These are phyloP conservation scores for Semaprochilodus insignis DNA, from an alignment of 2,797 vertebrate species.

Conservation along the genomic window DNA sequence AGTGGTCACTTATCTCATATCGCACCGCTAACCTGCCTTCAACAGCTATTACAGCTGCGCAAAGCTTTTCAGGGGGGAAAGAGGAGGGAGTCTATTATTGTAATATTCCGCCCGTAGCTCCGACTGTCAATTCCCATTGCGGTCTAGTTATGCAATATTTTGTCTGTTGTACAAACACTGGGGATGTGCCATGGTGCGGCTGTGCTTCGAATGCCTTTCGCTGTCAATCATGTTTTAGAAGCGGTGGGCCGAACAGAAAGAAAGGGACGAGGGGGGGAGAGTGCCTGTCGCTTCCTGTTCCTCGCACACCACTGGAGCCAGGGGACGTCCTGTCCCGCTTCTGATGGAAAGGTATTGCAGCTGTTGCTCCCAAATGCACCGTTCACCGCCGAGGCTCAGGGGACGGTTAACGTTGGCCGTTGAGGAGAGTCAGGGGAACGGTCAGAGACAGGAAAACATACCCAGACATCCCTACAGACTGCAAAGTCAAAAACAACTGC, in stretches of 20 bases:
- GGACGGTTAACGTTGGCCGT: neutral
- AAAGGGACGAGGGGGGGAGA: conserved; percentile 16
- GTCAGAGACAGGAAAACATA: neutral
- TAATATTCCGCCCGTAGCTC: conserved; percentile 27
- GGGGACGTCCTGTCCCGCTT: conserved; percentile 48
- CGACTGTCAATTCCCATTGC: conserved; percentile 47
- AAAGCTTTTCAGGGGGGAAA: neutral
- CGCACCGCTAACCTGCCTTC: conserved; percentile 7
- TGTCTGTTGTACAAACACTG: conserved; percentile 41
- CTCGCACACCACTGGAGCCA: conserved; percentile 52
- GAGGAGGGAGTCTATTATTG: conserved; percentile 22
- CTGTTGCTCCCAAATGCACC: conserved; percentile 41
- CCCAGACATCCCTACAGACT: neutral
- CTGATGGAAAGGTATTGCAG: conserved; percentile 50
- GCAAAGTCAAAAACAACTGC: conserved; percentile 30
- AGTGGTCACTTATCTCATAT: conserved; percentile 3
- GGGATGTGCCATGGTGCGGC: conserved; percentile 29
- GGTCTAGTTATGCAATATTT: conserved; percentile 57
- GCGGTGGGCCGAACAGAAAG: conserved; percentile 51
- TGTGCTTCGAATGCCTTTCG: conserved; percentile 54
- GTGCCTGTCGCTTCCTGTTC: conserved; percentile 57
- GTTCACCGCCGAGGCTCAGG: conserved; percentile 17
- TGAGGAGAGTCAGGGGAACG: neutral
- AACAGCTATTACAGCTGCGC: conserved; percentile 5
- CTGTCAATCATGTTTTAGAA: conserved; percentile 57